Evolutionary conservation across 37 sponge, comb jelly and placozoan genomes (phyloP).

Genomic region (Aphrocallistes beatrix): DNA sequence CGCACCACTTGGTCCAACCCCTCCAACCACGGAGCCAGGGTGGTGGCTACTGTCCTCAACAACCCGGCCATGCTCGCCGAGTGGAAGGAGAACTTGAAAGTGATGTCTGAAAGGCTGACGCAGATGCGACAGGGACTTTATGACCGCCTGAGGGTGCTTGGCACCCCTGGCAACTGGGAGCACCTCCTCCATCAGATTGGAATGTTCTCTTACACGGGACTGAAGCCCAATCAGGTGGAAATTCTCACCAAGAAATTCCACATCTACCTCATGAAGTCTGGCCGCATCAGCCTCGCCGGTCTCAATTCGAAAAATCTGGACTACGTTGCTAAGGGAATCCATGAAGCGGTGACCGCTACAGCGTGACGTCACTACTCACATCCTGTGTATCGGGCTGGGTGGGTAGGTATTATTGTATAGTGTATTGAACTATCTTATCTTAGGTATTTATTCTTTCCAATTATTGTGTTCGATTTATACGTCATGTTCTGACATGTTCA

Average conservation of each 20-base stretch:
- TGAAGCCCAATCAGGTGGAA: slow-evolving; percentile 54
- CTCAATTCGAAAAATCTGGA: slow-evolving; percentile 76
- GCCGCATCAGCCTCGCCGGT: slow-evolving; percentile 72
- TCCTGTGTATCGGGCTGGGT: no score
- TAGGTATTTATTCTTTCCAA: no score
- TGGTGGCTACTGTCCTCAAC: slow-evolving; percentile 68
- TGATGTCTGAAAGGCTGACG: slow-evolving; percentile 83
- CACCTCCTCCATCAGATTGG: slow-evolving; percentile 89
- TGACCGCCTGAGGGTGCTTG: slow-evolving; percentile 45
- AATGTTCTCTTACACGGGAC: slow-evolving; percentile 89
- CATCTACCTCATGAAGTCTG: slow-evolving; percentile 93
- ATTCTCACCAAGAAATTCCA: slow-evolving; percentile 49
- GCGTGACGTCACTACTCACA: no score
- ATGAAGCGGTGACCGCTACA: slow-evolving; percentile 33
- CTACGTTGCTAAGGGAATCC: slow-evolving; percentile 75
- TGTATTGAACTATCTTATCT: no score
- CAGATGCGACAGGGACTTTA: slow-evolving; percentile 58
- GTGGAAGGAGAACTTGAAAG: slow-evolving; percentile 70
- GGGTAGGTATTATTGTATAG: no score
- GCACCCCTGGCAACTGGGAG: slow-evolving; percentile 75
- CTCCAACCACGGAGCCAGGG: slow-evolving; percentile 71
- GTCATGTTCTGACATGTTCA: no score
- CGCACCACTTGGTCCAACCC: slow-evolving; percentile 93
- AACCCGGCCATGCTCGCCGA: slow-evolving; percentile 51
- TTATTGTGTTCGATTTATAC: no score